A percentile compares a stretch with the other conserved stretches of the same genome.
Evolutionary conservation across 2,797 vertebrate species (phyloP).

Genomic region (Aplochiton taeniatus): DNA sequence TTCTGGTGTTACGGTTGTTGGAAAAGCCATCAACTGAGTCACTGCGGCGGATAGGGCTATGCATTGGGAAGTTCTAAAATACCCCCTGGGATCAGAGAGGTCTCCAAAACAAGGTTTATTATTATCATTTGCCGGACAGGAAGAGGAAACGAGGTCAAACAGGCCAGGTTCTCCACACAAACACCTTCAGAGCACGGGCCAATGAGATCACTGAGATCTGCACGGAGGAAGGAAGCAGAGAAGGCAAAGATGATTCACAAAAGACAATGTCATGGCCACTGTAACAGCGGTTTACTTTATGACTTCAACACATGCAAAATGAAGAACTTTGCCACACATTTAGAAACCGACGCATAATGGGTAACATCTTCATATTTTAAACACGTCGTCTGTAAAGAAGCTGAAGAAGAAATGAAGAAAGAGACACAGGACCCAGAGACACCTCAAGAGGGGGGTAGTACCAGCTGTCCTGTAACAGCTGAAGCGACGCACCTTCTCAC

Average conservation of each 20-base stretch:
- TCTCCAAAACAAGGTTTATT: slow-evolving; percentile 61
- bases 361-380: no score
- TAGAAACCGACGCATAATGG: neutral
- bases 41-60: slow-evolving; percentile 46
- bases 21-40: slow-evolving; percentile 65
- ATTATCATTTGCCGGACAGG: slow-evolving; percentile 68
- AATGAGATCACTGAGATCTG: slow-evolving; percentile 39
- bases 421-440: slow-evolving; percentile 22
- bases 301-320: no score
- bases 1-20: slow-evolving; percentile 52
- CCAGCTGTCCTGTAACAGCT: slow-evolving; percentile 75
- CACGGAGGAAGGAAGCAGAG: slow-evolving; percentile 57
- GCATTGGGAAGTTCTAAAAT: slow-evolving; percentile 57
- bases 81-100: slow-evolving; percentile 41
- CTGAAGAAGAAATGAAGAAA: neutral
- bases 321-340: no score
- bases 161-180: slow-evolving; percentile 61
- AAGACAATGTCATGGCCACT: slow-evolving; percentile 37
- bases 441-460: slow-evolving; percentile 31
- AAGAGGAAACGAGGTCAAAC: slow-evolving; percentile 70
- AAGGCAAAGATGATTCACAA: slow-evolving; percentile 57
- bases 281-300: neutral
- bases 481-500: slow-evolving; percentile 58
- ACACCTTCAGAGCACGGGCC: slow-evolving; percentile 54
- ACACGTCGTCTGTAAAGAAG: no score